Evolutionary conservation across 2,797 vertebrate genomes (phyloP).

Genomic region (Semaprochilodus insignis): DNA sequence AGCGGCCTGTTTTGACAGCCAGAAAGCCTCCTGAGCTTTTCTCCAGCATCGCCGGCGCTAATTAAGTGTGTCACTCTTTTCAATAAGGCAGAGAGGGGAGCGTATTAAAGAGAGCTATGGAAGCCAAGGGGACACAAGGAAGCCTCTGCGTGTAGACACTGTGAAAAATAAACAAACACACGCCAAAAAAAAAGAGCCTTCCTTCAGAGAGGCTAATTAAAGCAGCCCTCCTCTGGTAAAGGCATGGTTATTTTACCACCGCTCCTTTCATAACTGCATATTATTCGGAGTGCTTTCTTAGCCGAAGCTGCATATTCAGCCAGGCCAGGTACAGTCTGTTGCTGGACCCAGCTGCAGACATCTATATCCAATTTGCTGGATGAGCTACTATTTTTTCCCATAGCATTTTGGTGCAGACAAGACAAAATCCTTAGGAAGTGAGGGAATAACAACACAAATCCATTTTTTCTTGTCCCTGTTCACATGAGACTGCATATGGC

Average conservation of each 20-base stretch:
- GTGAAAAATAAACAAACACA: constrained; percentile 78
- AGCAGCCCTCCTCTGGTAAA: constrained; percentile 57
- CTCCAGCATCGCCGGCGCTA: constrained; percentile 77
- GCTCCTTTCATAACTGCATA: constrained; percentile 39
- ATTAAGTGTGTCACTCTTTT: constrained; percentile 86
- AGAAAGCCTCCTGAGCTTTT: constrained; percentile 77
- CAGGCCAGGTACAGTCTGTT: background rate
- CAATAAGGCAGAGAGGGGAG: constrained; percentile 66
- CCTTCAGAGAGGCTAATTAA: constrained; percentile 80
- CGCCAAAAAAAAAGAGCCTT: constrained; percentile 70
- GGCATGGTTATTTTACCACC: constrained; percentile 42
- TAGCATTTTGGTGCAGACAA: constrained; percentile 13
- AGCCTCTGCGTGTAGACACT: constrained; percentile 72
- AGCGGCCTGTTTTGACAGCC: constrained; percentile 71
- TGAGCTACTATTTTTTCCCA: constrained; percentile 23
- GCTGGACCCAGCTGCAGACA: constrained; percentile 34
- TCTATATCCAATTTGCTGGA: constrained; percentile 32
- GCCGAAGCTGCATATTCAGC: constrained; percentile 24
- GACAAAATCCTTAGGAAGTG: constrained; percentile 7
- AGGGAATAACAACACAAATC: constrained; percentile 27
- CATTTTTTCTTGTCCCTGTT: constrained; percentile 1
- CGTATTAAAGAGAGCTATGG: constrained; percentile 61
- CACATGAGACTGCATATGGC: background rate
- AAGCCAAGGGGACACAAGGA: constrained; percentile 77
- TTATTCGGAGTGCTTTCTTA: constrained; percentile 29